Conservation (phyloP, 2,888 invertebrate genomes). For the Cosmia trapezina region DNA sequence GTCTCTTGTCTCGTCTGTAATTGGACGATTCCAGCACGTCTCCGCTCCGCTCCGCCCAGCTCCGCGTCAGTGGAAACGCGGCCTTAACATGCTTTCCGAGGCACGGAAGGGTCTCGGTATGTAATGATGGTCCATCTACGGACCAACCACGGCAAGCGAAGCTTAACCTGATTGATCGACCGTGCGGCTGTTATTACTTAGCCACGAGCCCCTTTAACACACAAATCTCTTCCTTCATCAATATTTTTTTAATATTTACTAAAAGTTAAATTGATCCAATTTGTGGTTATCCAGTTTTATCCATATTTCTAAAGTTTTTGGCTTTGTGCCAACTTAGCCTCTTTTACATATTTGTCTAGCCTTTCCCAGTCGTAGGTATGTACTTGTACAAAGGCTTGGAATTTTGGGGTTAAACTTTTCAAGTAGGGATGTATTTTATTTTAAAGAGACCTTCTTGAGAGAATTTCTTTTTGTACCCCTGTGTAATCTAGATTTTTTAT, state of each 20-base stretch:
- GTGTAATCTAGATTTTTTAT: background rate
- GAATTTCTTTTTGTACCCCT: background rate
- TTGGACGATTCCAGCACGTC: no score
- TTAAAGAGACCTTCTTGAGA: constrained; percentile 3
- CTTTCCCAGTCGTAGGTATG: constrained; percentile 17
- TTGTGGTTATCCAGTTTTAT: constrained; percentile 31
- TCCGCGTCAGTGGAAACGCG: no score
- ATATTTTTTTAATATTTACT: background rate
- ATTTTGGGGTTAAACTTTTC: constrained; percentile 9
- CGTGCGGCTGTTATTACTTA: no score
- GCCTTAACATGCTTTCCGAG: no score
- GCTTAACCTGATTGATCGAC: no score
- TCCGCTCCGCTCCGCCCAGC: no score
- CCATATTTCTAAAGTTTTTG: constrained; percentile 24
- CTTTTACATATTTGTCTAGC: constrained; percentile 43
- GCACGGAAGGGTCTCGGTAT: no score
- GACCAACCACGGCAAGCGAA: no score
- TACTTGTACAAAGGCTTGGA: constrained; percentile 3
- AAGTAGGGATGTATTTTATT: constrained; percentile 23
- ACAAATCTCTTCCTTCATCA: background rate
- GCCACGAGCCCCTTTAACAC: no score
- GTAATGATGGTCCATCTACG: no score
- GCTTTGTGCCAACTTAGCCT: constrained; percentile 21
- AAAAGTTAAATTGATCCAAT: constrained; percentile 32
- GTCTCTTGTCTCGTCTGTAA: no score